Evolutionary conservation across 2,797 vertebrate genomes (phyloP), one percentile per base, ranked within the genome.

Genomic region (Sebastes goodei): DNA sequence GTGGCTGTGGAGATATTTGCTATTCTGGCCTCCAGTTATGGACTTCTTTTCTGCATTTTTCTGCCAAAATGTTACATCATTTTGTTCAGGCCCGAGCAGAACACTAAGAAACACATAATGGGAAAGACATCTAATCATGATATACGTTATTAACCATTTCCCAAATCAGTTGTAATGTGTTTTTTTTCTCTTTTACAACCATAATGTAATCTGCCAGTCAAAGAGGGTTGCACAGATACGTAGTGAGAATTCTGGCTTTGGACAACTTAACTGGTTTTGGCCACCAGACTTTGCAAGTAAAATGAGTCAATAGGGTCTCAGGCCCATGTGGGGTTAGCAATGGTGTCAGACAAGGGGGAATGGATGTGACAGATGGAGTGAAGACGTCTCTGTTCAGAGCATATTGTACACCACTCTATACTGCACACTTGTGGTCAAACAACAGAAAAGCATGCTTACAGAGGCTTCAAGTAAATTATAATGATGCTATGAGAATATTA

Each of bases 1-100:
- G 93, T 94, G 10, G 95, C 94, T 76, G 94, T 96, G 3, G 94
- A 96, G 67, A 94, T 95, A 75, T 96, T 96, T 93, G 94, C 95
- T 0, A 96, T 96, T 64, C 66, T 94, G 56, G 92, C 94, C 0
- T 96, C 95, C 0, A 95, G 92, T 64, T 96, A 90, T 81, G 95
- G 92, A 2, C 80, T 96, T 1, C 87, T 96, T 4, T 82, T 95
- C 20, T 95, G 94, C 23, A 94, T 95, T 71, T 95, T 96, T 83
- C 3, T 90, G 1, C 95, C 94, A 64, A 96, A 96, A 90, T 95
- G 95, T 88, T 95, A 83, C 20, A 90, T 95, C 0, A 94, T 96
- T 73, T 60, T 96, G 71, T 76, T 95, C 1, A 92, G 76, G 33
- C 94, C 95, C 20, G 86, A 95, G 20, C 76, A 88, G 11, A 96